Evolutionary conservation across 2,888 invertebrate genomes (phyloP).

Genomic region (Taphrorychus bicolor): DNA sequence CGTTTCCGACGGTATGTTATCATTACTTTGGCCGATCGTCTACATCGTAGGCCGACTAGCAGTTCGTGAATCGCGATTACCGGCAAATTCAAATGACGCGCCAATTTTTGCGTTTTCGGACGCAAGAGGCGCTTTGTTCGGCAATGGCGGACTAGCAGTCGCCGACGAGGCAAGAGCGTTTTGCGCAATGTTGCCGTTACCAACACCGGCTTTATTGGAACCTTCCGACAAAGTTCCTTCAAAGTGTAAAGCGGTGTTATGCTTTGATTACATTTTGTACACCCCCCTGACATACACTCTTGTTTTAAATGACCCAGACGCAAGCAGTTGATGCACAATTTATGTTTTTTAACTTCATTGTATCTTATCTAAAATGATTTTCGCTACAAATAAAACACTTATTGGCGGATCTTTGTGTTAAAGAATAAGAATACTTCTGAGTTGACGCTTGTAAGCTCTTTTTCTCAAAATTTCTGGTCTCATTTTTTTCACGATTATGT

Average conservation of each 20-base stretch:
- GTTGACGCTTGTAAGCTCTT: background rate
- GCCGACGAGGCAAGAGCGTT: too few species aligned
- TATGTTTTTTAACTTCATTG: constrained; percentile 11
- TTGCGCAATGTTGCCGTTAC: background rate
- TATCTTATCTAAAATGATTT: constrained; percentile 12
- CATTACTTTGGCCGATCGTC: background rate
- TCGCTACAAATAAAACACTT: background rate
- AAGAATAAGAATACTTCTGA: background rate
- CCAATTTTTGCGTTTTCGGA: too few species aligned
- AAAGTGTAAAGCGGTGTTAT: constrained; percentile 20
- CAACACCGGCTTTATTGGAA: too few species aligned
- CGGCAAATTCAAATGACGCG: background rate
- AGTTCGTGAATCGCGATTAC: background rate
- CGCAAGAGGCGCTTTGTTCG: too few species aligned
- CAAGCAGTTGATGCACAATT: constrained; percentile 21
- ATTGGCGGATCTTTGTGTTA: background rate
- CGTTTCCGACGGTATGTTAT: too few species aligned
- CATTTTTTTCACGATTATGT: background rate
- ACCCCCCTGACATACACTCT: constrained; percentile 7
- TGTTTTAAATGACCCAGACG: constrained; percentile 7
- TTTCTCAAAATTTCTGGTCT: background rate
- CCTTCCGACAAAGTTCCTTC: background rate
- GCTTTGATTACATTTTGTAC: constrained; percentile 19
- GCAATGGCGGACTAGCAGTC: too few species aligned
- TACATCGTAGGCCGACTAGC: background rate